phyloP scores from a whole-genome alignment of 2,797 vertebrate species.

The Hemibagrus guttatus region DNA sequence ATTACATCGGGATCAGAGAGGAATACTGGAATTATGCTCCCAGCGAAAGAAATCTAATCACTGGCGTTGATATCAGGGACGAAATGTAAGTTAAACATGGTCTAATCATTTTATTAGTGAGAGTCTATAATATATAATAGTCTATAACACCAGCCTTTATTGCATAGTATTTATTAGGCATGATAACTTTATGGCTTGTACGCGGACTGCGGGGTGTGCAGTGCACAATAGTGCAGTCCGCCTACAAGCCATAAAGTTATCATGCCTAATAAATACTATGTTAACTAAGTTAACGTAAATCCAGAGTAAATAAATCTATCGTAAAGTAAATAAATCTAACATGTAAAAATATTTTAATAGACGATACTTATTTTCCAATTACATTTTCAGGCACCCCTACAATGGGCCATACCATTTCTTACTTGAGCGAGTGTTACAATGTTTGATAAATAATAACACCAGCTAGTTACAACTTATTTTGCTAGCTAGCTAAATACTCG shows the following conservation, averaged over 20 bases:
- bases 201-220: too few species aligned
- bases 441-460: too few species aligned
- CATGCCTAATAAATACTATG: too few species aligned
- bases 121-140: too few species aligned
- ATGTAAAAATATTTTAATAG: background rate
- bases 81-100: constrained; percentile 70
- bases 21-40: constrained; percentile 90
- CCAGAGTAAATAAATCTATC: background rate
- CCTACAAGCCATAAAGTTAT: too few species aligned
- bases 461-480: background rate
- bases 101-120: background rate
- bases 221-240: too few species aligned
- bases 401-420: too few species aligned
- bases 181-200: too few species aligned
- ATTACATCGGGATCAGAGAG: constrained; percentile 86
- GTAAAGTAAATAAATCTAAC: background rate
- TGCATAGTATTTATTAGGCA: background rate
- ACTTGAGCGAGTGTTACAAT: too few species aligned
- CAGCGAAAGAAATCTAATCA: constrained; percentile 81
- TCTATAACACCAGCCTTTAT: background rate
- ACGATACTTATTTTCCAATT: too few species aligned
- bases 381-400: too few species aligned
- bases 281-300: background rate
- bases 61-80: constrained; percentile 67
- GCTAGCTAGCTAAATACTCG: background rate